Evolutionary conservation across 1,140 invertebrate species (phyloP), one percentile per base, ranked within the genome.

Genomic region (Thaumetopoea pityocampa): DNA sequence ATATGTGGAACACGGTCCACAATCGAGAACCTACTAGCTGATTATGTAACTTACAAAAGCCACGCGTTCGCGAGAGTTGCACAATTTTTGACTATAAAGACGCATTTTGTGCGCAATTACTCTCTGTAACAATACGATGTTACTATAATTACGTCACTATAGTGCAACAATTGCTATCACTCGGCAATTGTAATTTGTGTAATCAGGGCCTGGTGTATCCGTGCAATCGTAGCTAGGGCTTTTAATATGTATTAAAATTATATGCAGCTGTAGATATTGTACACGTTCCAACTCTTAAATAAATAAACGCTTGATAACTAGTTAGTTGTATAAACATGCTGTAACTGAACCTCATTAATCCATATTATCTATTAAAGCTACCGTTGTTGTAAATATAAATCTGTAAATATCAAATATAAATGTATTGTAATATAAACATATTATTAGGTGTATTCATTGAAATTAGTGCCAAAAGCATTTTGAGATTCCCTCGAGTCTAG

Each of bases 391-490:
- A 80, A 65, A 77, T 80, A 72, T 70, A 62, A 60, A 56, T 65
- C 61, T 83, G 79, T 83, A 83, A 81, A 81, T 83, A 83, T 41
- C 56, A 46, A 47, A 51, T 57, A 59, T 72, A 58, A 74, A 69
- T 68, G 67, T 73, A 67, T 59, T 77, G 64, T 80, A 77, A 71
- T 63, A 76, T 69, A 57, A 35, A 51, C 63, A 59, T 51, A 46
- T 58, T 65, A 55, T 35, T 60, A 61, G 50, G 60, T 64, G 64
- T 68, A 78, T 72, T 68, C 69, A 72, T 73, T 66, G 50, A 73
- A 67, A 65, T 76, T 83, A 80, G 79, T 83, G 79, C 79, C 79
- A 83, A 83, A 78, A 83, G 73, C 70, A 63, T 77, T 73, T 61
- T 56, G 62, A 65, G 65, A 60, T 61, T 41, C 49, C 59, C 51